Conservation (phyloP, 2,113 vertebrate genomes). For the Corythaixoides concolor region DNA sequence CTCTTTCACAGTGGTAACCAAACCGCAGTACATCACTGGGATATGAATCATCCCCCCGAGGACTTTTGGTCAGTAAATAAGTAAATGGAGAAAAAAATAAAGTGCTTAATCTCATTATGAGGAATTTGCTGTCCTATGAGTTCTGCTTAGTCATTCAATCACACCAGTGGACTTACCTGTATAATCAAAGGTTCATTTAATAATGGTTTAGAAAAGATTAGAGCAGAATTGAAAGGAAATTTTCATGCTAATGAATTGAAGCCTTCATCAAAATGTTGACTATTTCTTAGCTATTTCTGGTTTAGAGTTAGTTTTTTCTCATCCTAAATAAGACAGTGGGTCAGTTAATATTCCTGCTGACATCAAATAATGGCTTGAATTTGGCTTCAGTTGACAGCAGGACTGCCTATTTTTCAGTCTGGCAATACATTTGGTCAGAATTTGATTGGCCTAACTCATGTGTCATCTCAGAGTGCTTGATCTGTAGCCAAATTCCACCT, state of each 20-base stretch:
- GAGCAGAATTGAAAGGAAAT: conserved; percentile 4
- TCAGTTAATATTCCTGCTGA: neutral
- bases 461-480: neutral
- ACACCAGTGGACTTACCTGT: neutral
- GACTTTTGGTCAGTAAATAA: neutral
- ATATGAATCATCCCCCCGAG: neutral
- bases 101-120: neutral
- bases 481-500: neutral
- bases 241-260: conserved; percentile 12
- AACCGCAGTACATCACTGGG: neutral
- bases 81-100: neutral
- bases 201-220: conserved; percentile 30
- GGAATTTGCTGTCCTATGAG: neutral
- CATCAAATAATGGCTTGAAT: neutral
- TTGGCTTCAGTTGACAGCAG: neutral
- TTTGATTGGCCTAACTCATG: neutral
- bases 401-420: neutral
- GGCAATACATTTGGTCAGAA: neutral
- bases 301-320: neutral
- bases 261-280: neutral
- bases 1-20: neutral
- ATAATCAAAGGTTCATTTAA: conserved; percentile 15
- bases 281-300: neutral
- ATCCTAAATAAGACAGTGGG: neutral
- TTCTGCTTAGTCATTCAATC: neutral